Base-by-base conservation (phyloP, 2,888 invertebrate species). In the Monoplex corrugatus region DNA sequence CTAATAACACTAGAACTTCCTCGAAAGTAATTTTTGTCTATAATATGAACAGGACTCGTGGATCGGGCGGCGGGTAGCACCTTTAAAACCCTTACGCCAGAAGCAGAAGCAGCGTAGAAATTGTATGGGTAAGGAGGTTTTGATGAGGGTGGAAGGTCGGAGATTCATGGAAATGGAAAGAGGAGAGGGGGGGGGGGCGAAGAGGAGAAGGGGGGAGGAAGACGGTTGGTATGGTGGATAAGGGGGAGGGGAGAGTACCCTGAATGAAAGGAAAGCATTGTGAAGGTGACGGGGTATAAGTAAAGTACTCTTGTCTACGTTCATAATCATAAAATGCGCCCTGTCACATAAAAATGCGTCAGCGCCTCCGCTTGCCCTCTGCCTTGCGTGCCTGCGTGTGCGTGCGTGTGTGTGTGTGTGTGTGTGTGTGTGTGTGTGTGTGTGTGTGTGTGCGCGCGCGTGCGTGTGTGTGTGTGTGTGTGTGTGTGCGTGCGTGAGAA, bases 391-490 rank as follows among this genome's bases (percentile, higher is more conserved):
- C n/a, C n/a, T n/a, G n/a, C 3, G 13, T 5, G 63, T 63, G 63
- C n/a, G 63, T 68, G 68, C n/a, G 68, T 68, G 68, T 68, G 68
- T 68, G 68, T 68, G 68, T 63, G 68, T 68, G 68, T 68, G 68
- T 68, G 68, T 68, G 68, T 63, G 68, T 68, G 68, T 68, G 68
- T 68, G 68, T 68, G 68, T 68, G 68, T 68, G 68, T 68, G 68
- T 68, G 68, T 68, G 68, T 68, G 68, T 68, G 68, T 68, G 68
- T 68, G 68, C n/a, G 68, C n/a, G 68, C n/a, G 68, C n/a, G 68
- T 68, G 68, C n/a, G 68, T 68, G 68, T 68, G 68, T 68, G 68
- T 68, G 68, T 68, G 68, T 68, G 68, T 19, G n/a, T n/a, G n/a
- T n/a, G n/a, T n/a, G n/a, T n/a, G n/a, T n/a, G n/a, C n/a, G n/a